Evolutionary conservation across 2,113 vertebrate species (phyloP).

Genomic region (Actinemys pallida): DNA sequence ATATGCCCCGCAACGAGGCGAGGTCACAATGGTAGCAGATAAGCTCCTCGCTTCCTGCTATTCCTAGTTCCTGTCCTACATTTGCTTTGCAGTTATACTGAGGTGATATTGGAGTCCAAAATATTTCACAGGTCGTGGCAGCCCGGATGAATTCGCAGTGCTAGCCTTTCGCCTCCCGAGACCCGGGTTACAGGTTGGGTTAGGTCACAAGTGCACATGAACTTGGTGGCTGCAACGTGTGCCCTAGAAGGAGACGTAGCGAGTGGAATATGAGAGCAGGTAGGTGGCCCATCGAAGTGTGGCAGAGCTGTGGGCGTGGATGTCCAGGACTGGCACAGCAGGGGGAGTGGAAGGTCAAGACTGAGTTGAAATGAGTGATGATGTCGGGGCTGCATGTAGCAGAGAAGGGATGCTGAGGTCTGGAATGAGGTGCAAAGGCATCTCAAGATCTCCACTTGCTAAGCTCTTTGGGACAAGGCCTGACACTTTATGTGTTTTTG

Average conservation of each 20-base stretch:
- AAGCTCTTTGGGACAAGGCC: too few relatives aligned
- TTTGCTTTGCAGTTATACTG: not conserved
- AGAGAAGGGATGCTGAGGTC: not conserved
- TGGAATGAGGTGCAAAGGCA: too few relatives aligned
- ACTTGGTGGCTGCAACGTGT: not conserved
- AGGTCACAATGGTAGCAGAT: not conserved
- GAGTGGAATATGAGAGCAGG: not conserved
- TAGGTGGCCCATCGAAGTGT: not conserved
- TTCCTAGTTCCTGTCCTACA: not conserved
- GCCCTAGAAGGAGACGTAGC: not conserved
- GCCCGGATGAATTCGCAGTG: not conserved
- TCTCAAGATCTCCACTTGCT: too few relatives aligned
- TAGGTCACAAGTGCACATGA: not conserved
- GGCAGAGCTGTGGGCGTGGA: not conserved
- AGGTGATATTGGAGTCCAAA: fast-evolving
- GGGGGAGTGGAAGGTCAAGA: not conserved
- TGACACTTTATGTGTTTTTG: too few relatives aligned
- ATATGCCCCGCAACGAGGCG: not conserved
- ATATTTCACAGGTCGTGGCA: not conserved
- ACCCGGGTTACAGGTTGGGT: not conserved
- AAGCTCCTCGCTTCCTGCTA: constrained; percentile 1
- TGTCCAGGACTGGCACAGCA: not conserved
- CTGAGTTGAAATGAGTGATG: not conserved
- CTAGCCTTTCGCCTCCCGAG: not conserved
- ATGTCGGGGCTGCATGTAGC: fast-evolving